Percentiles rank a stretch among this genome's conserved stretches.
Conservation (phyloP, 2,113 vertebrate species). For the Sorex araneus region DNA sequence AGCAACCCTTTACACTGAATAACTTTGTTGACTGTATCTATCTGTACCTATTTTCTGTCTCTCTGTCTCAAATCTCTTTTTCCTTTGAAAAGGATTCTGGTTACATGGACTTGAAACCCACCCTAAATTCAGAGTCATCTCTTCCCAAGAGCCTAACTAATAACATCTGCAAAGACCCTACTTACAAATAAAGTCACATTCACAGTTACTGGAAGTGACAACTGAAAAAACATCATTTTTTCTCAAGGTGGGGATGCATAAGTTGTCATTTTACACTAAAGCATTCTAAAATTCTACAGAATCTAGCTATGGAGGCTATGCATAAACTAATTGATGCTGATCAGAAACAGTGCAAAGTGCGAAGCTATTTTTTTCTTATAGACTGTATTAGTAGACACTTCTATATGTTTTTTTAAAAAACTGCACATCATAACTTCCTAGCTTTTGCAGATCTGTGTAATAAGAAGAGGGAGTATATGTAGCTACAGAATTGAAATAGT, state of each 20-base stretch:
- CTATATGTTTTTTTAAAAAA: background rate
- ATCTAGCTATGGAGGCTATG: background rate
- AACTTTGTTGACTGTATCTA: background rate
- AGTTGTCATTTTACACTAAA: background rate
- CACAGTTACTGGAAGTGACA: background rate
- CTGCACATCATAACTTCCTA: background rate
- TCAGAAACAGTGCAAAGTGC: background rate
- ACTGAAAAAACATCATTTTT: background rate
- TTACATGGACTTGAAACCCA: background rate
- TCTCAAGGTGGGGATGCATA: background rate
- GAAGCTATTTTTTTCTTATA: constrained; percentile 4
- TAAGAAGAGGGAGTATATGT: background rate
- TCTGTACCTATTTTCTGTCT: background rate
- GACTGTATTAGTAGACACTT: background rate
- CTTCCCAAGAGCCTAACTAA: background rate
- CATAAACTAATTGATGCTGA: constrained; percentile 20
- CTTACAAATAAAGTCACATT: constrained; percentile 35
- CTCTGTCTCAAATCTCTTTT: background rate
- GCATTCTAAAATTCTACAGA: constrained; percentile 23
- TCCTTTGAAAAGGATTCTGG: background rate
- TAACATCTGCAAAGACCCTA: background rate
- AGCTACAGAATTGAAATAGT: constrained; percentile 12
- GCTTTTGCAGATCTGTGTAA: constrained; percentile 40
- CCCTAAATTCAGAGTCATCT: background rate
- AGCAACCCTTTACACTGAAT: background rate